phyloP scores from a whole-genome alignment of 2,113 vertebrate species.

The Serilophus lunatus region DNA sequence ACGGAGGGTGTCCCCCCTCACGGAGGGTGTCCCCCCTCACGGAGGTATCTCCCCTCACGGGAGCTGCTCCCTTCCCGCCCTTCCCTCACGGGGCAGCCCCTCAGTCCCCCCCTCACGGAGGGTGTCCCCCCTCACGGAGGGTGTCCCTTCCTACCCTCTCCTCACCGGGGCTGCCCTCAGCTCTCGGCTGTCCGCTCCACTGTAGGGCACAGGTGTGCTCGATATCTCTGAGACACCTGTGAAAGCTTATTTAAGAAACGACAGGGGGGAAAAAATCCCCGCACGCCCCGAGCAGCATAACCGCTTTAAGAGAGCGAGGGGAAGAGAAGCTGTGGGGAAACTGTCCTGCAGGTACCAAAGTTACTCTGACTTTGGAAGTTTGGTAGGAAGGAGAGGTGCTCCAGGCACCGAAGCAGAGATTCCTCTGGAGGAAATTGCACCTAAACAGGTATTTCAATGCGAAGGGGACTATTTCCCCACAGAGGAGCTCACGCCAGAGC shows the following conservation, averaged over 20 bases:
- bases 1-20: no score
- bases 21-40: no score
- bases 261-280: background rate
- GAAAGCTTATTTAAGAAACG: background rate
- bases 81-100: no score
- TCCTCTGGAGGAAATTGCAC: rapidly evolving
- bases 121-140: no score
- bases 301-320: background rate
- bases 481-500: background rate
- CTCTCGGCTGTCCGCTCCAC: no score
- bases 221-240: background rate
- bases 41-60: no score
- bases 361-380: no score
- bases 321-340: background rate
- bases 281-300: background rate
- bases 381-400: background rate
- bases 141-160: no score
- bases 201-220: background rate
- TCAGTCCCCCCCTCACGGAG: no score
- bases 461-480: rapidly evolving
- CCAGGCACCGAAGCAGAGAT: rapidly evolving
- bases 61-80: no score
- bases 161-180: background rate
- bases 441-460: background rate
- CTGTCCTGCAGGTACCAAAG: background rate